Conservation (phyloP, 2,113 vertebrate species). For the Columba janthina region DNA sequence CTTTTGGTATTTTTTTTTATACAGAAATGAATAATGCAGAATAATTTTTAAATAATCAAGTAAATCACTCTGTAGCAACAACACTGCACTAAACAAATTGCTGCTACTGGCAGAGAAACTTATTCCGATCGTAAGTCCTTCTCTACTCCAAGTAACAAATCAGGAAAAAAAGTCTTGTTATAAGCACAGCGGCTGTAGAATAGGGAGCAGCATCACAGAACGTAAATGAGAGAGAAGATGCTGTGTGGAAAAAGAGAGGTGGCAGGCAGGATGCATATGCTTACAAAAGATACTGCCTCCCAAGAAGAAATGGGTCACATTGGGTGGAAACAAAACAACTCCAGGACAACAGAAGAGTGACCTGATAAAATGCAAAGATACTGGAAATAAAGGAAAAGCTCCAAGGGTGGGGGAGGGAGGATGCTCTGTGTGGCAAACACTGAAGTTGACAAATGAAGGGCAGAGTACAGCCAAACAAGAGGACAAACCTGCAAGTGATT, state of each 20-base stretch:
- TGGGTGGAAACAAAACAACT: neutral
- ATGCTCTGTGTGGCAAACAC: neutral
- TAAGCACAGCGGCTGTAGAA: neutral
- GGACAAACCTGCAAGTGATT: constrained; percentile 41
- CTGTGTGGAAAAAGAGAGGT: neutral
- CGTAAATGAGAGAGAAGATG: neutral
- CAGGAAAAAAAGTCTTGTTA: neutral
- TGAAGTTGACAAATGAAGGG: constrained; percentile 38
- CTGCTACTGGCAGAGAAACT: neutral
- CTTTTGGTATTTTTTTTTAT: neutral
- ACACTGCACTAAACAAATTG: neutral
- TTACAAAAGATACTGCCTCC: neutral
- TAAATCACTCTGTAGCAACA: neutral
- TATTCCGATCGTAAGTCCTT: neutral
- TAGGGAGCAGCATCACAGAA: neutral
- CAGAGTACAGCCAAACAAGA: neutral
- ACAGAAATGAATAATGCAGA: neutral
- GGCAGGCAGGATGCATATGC: neutral
- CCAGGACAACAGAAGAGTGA: neutral
- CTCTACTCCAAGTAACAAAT: neutral
- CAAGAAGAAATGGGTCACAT: neutral
- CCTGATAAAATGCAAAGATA: neutral
- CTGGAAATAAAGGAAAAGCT: neutral
- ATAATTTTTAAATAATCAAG: neutral
- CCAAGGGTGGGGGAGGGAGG: fast-evolving